Percentiles rank a stretch among this genome's conserved stretches.
These are phyloP conservation scores for Uria aalge DNA, from an alignment of 2,113 vertebrate genomes.

Conservation along the genomic window DNA sequence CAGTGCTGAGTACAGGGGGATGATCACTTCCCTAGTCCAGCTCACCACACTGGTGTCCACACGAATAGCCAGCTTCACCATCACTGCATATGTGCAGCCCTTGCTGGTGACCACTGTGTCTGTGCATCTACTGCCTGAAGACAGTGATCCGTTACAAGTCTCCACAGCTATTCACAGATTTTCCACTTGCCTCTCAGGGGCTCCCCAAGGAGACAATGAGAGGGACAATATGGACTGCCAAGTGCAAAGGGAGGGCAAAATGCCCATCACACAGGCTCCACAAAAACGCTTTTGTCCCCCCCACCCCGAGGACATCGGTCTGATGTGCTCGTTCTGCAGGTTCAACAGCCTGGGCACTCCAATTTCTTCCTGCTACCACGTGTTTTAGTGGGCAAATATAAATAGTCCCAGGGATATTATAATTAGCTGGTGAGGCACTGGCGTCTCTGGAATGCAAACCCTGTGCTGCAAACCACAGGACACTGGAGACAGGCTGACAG, in stretches of 20 bases:
- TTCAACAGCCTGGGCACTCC: background rate
- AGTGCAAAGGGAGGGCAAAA: background rate
- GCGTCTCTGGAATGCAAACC: conserved; percentile 20
- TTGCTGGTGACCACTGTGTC: background rate
- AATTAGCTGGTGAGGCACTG: conserved; percentile 37
- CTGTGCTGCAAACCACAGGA: background rate
- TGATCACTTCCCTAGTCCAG: no score
- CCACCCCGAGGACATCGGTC: rapidly evolving
- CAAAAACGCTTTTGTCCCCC: background rate
- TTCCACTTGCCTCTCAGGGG: background rate
- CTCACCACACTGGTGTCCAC: background rate
- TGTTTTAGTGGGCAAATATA: background rate
- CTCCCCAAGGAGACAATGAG: background rate
- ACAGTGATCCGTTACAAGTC: background rate
- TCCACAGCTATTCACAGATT: background rate
- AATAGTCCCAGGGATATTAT: conserved; percentile 33
- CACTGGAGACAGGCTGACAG: conserved; percentile 7
- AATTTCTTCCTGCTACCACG: background rate
- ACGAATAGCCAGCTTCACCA: rapidly evolving
- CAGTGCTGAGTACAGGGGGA: no score
- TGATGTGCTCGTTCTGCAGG: background rate
- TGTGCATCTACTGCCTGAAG: background rate
- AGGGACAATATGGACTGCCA: background rate
- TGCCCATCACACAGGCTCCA: background rate
- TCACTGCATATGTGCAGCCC: background rate